Conservation (phyloP, 2,797 vertebrate species). For the Muscicapa striata region DNA sequence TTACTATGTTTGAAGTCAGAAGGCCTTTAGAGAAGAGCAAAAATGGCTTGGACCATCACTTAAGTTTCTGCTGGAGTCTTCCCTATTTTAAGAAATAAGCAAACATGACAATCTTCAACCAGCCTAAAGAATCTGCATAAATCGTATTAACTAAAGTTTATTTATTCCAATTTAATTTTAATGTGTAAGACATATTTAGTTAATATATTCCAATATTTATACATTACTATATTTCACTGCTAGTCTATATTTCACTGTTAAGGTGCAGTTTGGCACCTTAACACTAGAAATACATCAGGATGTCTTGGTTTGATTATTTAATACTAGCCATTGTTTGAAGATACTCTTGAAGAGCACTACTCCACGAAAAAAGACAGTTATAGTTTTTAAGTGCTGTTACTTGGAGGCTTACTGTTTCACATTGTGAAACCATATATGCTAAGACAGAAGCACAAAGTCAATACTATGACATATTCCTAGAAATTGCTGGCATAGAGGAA, state of each 20-base stretch:
- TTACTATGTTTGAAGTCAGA: not conserved
- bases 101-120: not conserved
- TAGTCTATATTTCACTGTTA: not conserved
- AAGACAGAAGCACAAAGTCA: not conserved
- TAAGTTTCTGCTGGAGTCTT: not conserved
- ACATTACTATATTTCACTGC: not conserved
- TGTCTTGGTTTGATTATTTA: not conserved
- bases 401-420: not conserved
- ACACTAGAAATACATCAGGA: not conserved
- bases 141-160: not conserved
- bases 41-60: not conserved
- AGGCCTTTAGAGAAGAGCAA: not conserved
- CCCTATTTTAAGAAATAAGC: not conserved
- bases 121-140: not conserved
- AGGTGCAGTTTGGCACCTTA: not conserved
- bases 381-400: not conserved
- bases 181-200: not conserved
- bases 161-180: not conserved
- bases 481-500: not conserved
- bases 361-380: not conserved
- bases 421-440: not conserved
- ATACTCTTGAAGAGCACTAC: not conserved
- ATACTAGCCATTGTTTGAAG: not conserved
- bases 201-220: not conserved
- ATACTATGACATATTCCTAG: not conserved